A percentile compares a stretch with the other conserved stretches of the same genome.
Evolutionary conservation across 92 coral and sea anemone species (phyloP).

Genomic region (Meandrina meandrites): DNA sequence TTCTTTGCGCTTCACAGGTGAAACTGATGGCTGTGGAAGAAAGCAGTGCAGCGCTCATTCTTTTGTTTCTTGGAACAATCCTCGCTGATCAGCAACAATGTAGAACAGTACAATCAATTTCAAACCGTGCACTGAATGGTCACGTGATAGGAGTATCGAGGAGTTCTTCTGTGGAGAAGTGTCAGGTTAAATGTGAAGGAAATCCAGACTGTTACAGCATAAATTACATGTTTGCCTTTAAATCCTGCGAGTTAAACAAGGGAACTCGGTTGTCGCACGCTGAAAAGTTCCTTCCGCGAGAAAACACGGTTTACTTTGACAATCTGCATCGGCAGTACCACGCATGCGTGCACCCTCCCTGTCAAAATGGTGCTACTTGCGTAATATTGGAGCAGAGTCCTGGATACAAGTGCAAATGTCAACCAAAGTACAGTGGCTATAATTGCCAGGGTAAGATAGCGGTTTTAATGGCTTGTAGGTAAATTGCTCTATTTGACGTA

Average conservation of each 20-base stretch:
- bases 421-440: constrained; percentile 60
- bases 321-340: constrained; percentile 66
- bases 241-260: constrained; percentile 69
- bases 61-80: background rate
- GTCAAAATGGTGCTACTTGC: constrained; percentile 70
- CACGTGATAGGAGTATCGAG: constrained; percentile 40
- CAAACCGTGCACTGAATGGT: constrained; percentile 54
- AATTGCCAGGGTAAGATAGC: constrained; percentile 65
- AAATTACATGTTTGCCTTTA: constrained; percentile 52
- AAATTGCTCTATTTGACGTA: too few relatives aligned
- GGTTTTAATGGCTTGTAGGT: too few relatives aligned
- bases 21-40: constrained; percentile 2
- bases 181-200: constrained; percentile 50
- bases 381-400: constrained; percentile 60
- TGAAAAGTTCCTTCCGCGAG: constrained; percentile 42
- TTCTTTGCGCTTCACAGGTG: background rate
- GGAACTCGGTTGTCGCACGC: constrained; percentile 70
- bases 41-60: background rate
- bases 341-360: constrained; percentile 69
- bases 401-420: constrained; percentile 69
- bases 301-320: constrained; percentile 65
- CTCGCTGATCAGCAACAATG: constrained; percentile 15
- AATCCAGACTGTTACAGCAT: constrained; percentile 69
- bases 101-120: constrained; percentile 50
- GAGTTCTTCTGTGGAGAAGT: constrained; percentile 53